Evolutionary conservation across 2,888 invertebrate species (phyloP), one percentile per base, ranked within the genome.

Genomic region (Thymelicus sylvestris): DNA sequence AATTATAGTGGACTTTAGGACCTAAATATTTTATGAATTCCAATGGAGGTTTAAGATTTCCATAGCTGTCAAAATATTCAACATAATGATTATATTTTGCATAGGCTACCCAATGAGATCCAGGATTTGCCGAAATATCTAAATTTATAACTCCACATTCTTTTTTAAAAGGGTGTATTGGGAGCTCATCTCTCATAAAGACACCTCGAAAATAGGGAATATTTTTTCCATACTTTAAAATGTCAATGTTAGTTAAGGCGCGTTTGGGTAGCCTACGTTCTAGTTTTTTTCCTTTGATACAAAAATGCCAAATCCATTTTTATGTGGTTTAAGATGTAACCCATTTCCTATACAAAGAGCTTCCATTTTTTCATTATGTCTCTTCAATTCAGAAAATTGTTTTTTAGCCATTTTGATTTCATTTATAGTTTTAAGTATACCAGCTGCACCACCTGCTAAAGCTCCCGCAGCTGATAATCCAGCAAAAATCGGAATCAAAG

Each of bases 401-500:
- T 81, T 73, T 78, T 79, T 78, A 10, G 84, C 84, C 63, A 67
- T 71, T 72, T 81, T 83, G 5, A 81, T 78, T 66, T 84, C 77
- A 73, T 83, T 75, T 24, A 76, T 61, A 10, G 74, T 70, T 84
- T 83, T 86, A 5, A 80, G 79, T 24, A 87, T 80, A 66, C 81
- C 81, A n/a, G 84, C 79, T 47, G 82, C 82, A 41, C 85, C 85
- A 44, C 86, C 85, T n/a, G 80, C 79, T 72, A 86, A 74, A 48
- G 81, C 76, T 1, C 86, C 87, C 12, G 80, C 38, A 15, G 86
- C 85, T 24, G 79, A 76, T 52, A 86, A 72, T 19, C 82, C 83
- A 0, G 85, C 83, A 78, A 86, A 83, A 38, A 87, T 75, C 3
- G 84, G 84, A n/a, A 86, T 76, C 44, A 85, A 73, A 10, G 82